A percentile compares a stretch with the other conserved stretches of the same genome.
Evolutionary conservation across 1,140 invertebrate genomes (phyloP).

Genomic region (Diachasma alloeum): DNA sequence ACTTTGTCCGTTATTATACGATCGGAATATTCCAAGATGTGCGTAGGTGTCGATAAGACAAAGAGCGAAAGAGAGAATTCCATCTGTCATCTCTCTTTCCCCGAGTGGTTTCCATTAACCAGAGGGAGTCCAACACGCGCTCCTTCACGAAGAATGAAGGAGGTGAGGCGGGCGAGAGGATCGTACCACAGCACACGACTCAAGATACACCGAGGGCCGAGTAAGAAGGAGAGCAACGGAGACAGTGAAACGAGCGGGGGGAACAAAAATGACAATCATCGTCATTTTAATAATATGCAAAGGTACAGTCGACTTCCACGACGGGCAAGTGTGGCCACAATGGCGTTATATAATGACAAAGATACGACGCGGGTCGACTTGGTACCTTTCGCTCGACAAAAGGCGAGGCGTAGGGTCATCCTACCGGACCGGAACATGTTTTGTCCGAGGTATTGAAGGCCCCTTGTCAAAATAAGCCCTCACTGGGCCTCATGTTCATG

Average conservation of each 20-base stretch:
- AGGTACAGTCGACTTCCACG: slow-evolving; percentile 58
- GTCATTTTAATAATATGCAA: slow-evolving; percentile 66
- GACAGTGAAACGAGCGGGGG: neutral
- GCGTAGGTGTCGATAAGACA: slow-evolving; percentile 26
- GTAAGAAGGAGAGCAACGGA: slow-evolving; percentile 15
- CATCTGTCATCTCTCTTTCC: neutral
- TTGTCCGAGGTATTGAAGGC: slow-evolving; percentile 53
- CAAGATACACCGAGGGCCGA: neutral
- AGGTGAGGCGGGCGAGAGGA: neutral
- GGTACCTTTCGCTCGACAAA: slow-evolving; percentile 63
- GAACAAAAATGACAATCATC: slow-evolving; percentile 66
- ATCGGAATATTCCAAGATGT: neutral
- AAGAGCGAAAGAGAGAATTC: neutral
- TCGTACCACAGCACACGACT: neutral
- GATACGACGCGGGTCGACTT: slow-evolving; percentile 50
- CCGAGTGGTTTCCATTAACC: neutral
- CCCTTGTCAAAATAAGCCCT: slow-evolving; percentile 44
- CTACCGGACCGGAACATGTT: slow-evolving; percentile 65
- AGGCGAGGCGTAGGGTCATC: slow-evolving; percentile 66
- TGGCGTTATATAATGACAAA: slow-evolving; percentile 67
- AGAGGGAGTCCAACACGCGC: neutral
- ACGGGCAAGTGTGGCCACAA: slow-evolving; percentile 64
- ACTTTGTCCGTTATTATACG: slow-evolving; percentile 2
- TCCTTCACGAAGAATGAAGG: neutral
- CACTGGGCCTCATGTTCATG: no score